Evolutionary conservation across 92 coral and sea anemone species (phyloP), one percentile per base, ranked within the genome.

Genomic region (Ricordea florida): DNA sequence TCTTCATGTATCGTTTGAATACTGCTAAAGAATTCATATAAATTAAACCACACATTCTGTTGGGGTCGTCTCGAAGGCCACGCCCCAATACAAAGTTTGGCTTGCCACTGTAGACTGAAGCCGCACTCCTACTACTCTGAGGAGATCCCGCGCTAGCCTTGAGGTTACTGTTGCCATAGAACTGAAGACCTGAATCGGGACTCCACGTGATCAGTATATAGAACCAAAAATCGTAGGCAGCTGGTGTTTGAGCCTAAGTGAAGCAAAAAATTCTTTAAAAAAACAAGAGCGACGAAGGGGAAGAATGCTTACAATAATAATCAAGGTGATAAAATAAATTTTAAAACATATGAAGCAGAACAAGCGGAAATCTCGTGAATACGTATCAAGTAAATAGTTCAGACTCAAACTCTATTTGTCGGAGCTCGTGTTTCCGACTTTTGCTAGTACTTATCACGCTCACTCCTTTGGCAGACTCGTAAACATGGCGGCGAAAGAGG

Each of bases 1-100:
- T 69, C 18, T 59, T 57, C 2, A 92, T 57, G 66, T 56, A 79
- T 35, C 92, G 97, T 50, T 96, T 92, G 78, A 96, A 96, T 23
- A 96, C 91, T 45, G 94, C 99, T 52, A 92, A 57, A 1, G 97
- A 96, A 10, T 93, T 85, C 68, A 96, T 43, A 56, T 85, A 96
- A 51, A 92, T 79, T 47, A 61, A 76, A 25, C 97, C 97, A 50
- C 92, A 96, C 57, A 79, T 66, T 17, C 80, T 67, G 18, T 57
- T 67, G 2, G 85, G 83, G 1, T 78, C 72, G 31, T 74, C 57
- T 2, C 82, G 90, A 28, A 96, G 79, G 25, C 89, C 86, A 24
- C 88, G 87, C 11, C 99, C 99, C 11, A 96, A 82, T 17, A 83
- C 89, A 61, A 96, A 69, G 83, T 96, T 92, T 0, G 87, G 93